Evolutionary conservation across 2,888 invertebrate genomes (phyloP).

Genomic region (Crossocerus cetratus): DNA sequence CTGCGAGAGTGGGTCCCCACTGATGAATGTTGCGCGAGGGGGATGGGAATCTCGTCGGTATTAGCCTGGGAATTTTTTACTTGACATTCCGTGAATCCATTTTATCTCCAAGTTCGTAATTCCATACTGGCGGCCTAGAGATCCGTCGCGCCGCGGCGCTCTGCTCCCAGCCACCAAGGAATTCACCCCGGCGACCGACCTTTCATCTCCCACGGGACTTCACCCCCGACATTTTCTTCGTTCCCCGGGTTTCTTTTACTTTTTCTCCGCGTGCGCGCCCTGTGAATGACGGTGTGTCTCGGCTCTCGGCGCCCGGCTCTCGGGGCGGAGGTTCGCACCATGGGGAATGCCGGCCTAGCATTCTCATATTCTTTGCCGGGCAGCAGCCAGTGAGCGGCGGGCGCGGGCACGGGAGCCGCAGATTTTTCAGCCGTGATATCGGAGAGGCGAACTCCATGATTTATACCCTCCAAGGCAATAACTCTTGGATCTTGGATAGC

Average conservation of each 20-base stretch:
- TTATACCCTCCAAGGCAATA: too few species aligned
- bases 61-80: slow-evolving; percentile 70
- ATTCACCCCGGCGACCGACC: slow-evolving; percentile 58
- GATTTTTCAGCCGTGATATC: too few species aligned
- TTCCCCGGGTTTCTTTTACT: slow-evolving; percentile 11
- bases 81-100: slow-evolving; percentile 68
- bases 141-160: too few species aligned
- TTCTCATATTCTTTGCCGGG: slow-evolving; percentile 34
- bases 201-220: slow-evolving; percentile 47
- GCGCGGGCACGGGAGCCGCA: too few species aligned
- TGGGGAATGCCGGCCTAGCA: slow-evolving; percentile 1
- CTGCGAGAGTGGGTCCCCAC: slow-evolving; percentile 44
- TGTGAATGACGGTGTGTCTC: not conserved
- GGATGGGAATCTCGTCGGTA: slow-evolving; percentile 58
- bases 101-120: slow-evolving; percentile 69
- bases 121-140: slow-evolving; percentile 48
- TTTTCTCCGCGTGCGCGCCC: not conserved
- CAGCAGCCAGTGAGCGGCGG: not conserved
- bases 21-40: slow-evolving; percentile 54
- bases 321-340: not conserved
- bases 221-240: slow-evolving; percentile 30
- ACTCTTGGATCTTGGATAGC: too few species aligned
- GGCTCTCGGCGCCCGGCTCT: too few species aligned
- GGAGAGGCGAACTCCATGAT: too few species aligned
- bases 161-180: slow-evolving; percentile 42